Percentiles rank a stretch among this genome's conserved stretches.
These are phyloP conservation scores for Hippocampus comes DNA, from an alignment of 2,113 vertebrate species.

Conservation along the genomic window DNA sequence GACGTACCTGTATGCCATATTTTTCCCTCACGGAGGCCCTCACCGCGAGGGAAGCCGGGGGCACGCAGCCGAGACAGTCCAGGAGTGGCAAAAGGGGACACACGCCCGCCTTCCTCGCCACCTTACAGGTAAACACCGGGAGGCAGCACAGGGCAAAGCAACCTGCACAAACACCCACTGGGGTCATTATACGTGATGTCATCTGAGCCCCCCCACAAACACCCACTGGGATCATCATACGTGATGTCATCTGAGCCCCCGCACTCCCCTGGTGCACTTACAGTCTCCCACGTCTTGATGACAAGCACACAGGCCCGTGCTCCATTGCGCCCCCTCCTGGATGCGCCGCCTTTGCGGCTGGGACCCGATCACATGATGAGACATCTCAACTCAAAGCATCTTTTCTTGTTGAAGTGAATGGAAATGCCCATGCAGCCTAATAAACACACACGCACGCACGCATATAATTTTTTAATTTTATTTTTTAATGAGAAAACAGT, in stretches of 20 bases:
- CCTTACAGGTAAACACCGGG: conserved; percentile 71
- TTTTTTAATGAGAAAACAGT: no score
- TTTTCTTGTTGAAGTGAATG: no score
- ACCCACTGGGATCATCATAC: background rate
- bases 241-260: background rate
- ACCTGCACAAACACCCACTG: conserved; percentile 45
- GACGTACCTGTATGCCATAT: conserved; percentile 63
- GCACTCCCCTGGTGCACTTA: conserved; percentile 32
- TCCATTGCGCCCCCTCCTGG: conserved; percentile 52
- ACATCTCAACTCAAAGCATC: conserved; percentile 9
- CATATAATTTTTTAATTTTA: no score
- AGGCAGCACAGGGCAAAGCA: conserved; percentile 74
- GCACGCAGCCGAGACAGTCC: conserved; percentile 65
- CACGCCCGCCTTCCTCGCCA: conserved; percentile 50
- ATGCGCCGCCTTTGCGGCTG: conserved; percentile 37
- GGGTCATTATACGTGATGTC: background rate
- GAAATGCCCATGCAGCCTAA: no score
- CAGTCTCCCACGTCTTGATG: conserved; percentile 67
- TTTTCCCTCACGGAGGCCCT: conserved; percentile 65
- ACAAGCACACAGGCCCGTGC: conserved; percentile 71
- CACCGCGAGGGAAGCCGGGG: conserved; percentile 68
- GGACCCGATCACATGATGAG: conserved; percentile 37
- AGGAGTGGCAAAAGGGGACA: conserved; percentile 66
- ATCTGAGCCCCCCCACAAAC: background rate
- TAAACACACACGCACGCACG: no score